These are phyloP conservation scores for Lordiphosa collinella DNA, from an alignment of 1,140 invertebrate species.

Conservation along the genomic window DNA sequence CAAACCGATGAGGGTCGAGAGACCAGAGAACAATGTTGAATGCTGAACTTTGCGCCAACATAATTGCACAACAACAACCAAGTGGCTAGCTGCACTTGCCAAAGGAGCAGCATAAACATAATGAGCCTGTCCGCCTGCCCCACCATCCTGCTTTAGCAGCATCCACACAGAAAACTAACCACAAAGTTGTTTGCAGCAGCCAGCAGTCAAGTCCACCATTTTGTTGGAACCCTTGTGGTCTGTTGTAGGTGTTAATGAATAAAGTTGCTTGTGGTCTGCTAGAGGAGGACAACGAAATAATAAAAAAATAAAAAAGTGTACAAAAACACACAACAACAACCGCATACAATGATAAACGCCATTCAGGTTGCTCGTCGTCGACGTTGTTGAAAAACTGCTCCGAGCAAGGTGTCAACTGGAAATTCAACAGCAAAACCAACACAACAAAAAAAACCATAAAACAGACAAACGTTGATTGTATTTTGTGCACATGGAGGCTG, in stretches of 20 bases:
- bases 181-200: constrained; percentile 70
- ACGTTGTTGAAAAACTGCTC: constrained; percentile 21
- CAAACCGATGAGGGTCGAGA: constrained; percentile 57
- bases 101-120: constrained; percentile 49
- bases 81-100: constrained; percentile 42
- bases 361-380: constrained; percentile 35
- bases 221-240: constrained; percentile 26
- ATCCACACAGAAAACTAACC: constrained; percentile 57
- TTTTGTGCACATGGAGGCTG: constrained; percentile 23
- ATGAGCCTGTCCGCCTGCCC: constrained; percentile 38
- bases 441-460: constrained; percentile 49
- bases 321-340: constrained; percentile 35
- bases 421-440: constrained; percentile 17
- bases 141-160: background rate
- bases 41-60: constrained; percentile 47
- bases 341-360: constrained; percentile 68
- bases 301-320: constrained; percentile 40
- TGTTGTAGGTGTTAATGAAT: constrained; percentile 78
- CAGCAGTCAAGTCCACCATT: constrained; percentile 23
- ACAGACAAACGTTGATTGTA: constrained; percentile 68
- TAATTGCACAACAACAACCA: constrained; percentile 51
- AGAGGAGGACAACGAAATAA: constrained; percentile 27
- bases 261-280: constrained; percentile 69
- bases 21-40: constrained; percentile 51
- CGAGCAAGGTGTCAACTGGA: constrained; percentile 59